Evolutionary conservation across 2,113 vertebrate genomes (phyloP).

Genomic region (Sorex araneus): DNA sequence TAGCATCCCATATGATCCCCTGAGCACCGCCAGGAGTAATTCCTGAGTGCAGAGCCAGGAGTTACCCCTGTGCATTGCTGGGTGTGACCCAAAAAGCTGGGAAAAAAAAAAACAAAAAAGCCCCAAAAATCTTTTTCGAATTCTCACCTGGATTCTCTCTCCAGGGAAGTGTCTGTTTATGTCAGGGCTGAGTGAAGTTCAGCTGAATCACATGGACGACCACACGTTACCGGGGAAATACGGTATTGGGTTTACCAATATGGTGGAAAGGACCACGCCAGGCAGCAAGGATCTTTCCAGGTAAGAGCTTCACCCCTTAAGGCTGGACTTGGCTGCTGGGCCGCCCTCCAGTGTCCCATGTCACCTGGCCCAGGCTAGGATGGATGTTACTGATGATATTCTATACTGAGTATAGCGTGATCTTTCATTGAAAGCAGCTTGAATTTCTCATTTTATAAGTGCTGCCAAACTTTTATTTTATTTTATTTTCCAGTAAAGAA

Average conservation of each 20-base stretch:
- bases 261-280: conserved; percentile 98
- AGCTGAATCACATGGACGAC: conserved; percentile 96
- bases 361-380: neutral
- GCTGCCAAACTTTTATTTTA: conserved; percentile 67
- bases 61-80: no score
- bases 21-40: no score
- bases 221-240: conserved; percentile 95
- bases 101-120: no score
- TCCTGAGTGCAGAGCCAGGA: no score
- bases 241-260: conserved; percentile 99
- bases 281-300: conserved; percentile 98
- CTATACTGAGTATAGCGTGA: neutral
- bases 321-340: no score
- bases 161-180: conserved; percentile 99
- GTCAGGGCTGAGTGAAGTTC: conserved; percentile 96
- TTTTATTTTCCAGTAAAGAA: conserved; percentile 93
- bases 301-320: conserved; percentile 81
- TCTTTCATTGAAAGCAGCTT: neutral
- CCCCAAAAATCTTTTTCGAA: no score
- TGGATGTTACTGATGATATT: no score
- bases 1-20: no score
- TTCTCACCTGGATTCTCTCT: conserved; percentile 32
- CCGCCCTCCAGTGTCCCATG: neutral
- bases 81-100: no score
- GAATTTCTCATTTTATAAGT: neutral